Evolutionary conservation across 2,888 invertebrate species (phyloP), one percentile per base, ranked within the genome.

Genomic region (Neoitamus cyanurus): DNA sequence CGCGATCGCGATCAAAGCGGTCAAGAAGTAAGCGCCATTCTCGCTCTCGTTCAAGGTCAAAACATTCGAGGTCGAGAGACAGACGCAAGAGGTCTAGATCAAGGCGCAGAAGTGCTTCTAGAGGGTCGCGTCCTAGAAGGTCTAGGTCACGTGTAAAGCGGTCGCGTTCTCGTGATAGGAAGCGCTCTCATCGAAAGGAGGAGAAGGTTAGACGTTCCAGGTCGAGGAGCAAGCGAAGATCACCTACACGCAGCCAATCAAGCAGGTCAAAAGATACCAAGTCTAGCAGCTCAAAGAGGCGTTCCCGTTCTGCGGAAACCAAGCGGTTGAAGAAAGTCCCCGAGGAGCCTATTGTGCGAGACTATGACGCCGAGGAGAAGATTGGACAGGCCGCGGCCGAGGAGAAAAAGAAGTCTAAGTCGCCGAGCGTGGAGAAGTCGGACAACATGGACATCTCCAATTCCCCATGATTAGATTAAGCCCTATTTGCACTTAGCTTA

Each of bases 361-460:
- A 90, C 73, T 91, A 90, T 85, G 90, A 88, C 86, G 89, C 88
- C 11, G 90, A 88, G 86, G 89, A 88, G 85, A 89, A 88, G 87
- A 88, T 88, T 68, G 91, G 90, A 83, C 88, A 89, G 58, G 6
- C 15, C 9, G 88, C 89, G 87, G 87, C 89, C 83, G 93, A 94
- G 85, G 94, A 94, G 87, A 93, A 93, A 86, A 89, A 90, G 88
- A 78, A 48, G 15, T 78, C 78, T 3, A 92, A 88, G 90, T 92
- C 88, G 88, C 92, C 89, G 89, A 93, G 90, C 87, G 92, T 86
- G 4, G 93, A 93, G 87, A 93, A 93, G 88, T 91, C 94, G 1
- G 95, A 95, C 90, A 95, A 95, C 89, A 95, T 95, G 95, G 95
- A 95, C 90, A 95, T 95, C 90, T 95, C 95, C 15, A 95, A 95